A percentile compares a stretch with the other conserved stretches of the same genome.
phyloP scores from a whole-genome alignment of 2,797 vertebrate species.

The Stomatorhinus walkeri region DNA sequence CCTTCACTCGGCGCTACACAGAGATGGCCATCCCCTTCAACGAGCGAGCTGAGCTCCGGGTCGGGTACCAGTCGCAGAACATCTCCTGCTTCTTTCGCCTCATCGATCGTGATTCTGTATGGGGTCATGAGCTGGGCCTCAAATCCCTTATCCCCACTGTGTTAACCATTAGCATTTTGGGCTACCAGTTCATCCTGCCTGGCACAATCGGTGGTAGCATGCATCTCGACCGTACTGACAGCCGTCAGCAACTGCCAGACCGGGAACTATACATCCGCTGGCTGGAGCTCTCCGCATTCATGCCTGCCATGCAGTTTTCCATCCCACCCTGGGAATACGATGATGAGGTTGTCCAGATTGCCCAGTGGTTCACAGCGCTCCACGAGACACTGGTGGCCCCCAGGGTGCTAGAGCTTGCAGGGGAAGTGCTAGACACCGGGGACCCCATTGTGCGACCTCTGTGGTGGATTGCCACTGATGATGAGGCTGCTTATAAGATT shows the following conservation, averaged over 20 bases:
- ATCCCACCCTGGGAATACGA: slow-evolving; percentile 90
- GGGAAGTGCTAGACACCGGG: slow-evolving; percentile 77
- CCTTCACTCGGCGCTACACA: slow-evolving; percentile 82
- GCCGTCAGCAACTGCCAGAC: slow-evolving; percentile 64
- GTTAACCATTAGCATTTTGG: slow-evolving; percentile 73
- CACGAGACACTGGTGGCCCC: slow-evolving; percentile 84
- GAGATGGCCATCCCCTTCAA: slow-evolving; percentile 84
- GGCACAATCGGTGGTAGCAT: slow-evolving; percentile 90
- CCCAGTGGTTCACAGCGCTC: slow-evolving; percentile 76
- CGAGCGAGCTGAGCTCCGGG: slow-evolving; percentile 74
- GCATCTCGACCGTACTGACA: slow-evolving; percentile 58
- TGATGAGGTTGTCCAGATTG: slow-evolving; percentile 82
- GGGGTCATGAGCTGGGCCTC: slow-evolving; percentile 90
- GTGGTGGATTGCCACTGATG: slow-evolving; percentile 90
- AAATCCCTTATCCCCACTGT: slow-evolving; percentile 91
- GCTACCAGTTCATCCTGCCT: slow-evolving; percentile 80
- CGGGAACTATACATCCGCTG: slow-evolving; percentile 92
- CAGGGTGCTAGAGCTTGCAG: slow-evolving; percentile 78
- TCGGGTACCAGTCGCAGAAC: slow-evolving; percentile 87
- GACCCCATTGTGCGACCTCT: slow-evolving; percentile 93
- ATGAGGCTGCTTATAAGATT: slow-evolving; percentile 77
- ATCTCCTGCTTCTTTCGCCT: slow-evolving; percentile 95
- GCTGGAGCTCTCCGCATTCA: slow-evolving; percentile 90
- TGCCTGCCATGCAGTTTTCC: slow-evolving; percentile 97
- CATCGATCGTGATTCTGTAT: slow-evolving; percentile 89